phyloP scores from a whole-genome alignment of 2,113 vertebrate genomes.

The Oryzias javanicus region DNA sequence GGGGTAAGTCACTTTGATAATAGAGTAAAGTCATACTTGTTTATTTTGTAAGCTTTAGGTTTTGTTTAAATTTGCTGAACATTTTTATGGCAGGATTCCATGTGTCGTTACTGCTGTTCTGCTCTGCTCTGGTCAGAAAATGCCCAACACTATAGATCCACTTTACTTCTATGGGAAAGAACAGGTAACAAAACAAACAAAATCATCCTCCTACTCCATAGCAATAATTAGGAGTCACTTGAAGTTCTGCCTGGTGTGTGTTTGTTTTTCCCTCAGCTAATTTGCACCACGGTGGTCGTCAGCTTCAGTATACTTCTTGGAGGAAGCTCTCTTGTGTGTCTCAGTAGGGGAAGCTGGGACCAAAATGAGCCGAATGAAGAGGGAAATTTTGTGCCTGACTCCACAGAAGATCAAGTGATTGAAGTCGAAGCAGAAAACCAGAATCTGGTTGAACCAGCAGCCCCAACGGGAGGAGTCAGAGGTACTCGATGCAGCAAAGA shows the following conservation, averaged over 20 bases:
- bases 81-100: constrained; percentile 79
- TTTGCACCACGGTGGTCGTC: constrained; percentile 83
- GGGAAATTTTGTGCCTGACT: constrained; percentile 60
- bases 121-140: constrained; percentile 81
- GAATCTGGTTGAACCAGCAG: constrained; percentile 24
- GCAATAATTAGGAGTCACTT: not conserved
- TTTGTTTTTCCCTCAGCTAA: constrained; percentile 76
- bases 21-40: constrained; percentile 3
- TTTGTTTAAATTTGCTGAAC: too few species aligned
- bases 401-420: constrained; percentile 59
- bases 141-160: constrained; percentile 78
- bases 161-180: constrained; percentile 90
- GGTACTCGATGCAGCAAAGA: constrained; percentile 64
- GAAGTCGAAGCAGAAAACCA: constrained; percentile 60
- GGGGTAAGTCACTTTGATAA: constrained; percentile 83
- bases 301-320: constrained; percentile 82
- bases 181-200: constrained; percentile 79
- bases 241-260: not conserved
- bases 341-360: constrained; percentile 84
- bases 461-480: constrained; percentile 50
- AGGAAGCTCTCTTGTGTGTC: constrained; percentile 84
- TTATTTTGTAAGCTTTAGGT: not conserved
- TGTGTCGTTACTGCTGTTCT: constrained; percentile 81
- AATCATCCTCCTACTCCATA: not conserved
- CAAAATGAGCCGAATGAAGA: constrained; percentile 74